Percentiles rank a stretch among this genome's conserved stretches.
Evolutionary conservation across 92 coral and sea anemone genomes (phyloP).

Genomic region (Parazoanthus darwini): DNA sequence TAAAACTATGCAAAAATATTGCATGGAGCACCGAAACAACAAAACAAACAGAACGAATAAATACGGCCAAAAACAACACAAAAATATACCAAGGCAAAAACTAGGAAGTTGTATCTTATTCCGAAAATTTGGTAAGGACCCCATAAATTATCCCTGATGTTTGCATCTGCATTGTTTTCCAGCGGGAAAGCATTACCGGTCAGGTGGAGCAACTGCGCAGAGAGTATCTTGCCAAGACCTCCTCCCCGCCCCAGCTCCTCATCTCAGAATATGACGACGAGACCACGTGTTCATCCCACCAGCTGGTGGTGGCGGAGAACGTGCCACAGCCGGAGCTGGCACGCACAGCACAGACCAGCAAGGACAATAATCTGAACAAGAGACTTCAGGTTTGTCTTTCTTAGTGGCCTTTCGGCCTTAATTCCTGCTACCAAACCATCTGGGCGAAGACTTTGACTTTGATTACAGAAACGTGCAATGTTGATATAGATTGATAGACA

Average conservation of each 20-base stretch:
- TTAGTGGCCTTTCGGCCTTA: neutral
- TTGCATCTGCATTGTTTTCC: neutral
- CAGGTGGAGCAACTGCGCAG: neutral
- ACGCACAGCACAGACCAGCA: neutral
- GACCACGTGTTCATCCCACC: neutral
- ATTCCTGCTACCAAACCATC: no score
- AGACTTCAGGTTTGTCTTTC: neutral
- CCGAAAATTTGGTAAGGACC: neutral
- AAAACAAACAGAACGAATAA: no score
- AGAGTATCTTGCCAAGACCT: neutral
- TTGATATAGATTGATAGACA: no score
- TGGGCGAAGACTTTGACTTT: no score
- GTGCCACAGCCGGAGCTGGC: neutral
- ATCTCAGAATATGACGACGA: neutral
- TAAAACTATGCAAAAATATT: no score
- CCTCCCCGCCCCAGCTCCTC: neutral
- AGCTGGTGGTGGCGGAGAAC: neutral
- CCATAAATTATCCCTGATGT: neutral
- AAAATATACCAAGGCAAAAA: no score
- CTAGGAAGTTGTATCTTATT: neutral
- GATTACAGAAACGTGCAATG: no score
- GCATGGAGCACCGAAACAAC: no score
- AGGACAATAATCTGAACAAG: neutral
- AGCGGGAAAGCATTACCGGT: neutral
- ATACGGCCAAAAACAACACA: no score